phyloP scores from a whole-genome alignment of 1,140 invertebrate species.

The Bombus turneri region DNA sequence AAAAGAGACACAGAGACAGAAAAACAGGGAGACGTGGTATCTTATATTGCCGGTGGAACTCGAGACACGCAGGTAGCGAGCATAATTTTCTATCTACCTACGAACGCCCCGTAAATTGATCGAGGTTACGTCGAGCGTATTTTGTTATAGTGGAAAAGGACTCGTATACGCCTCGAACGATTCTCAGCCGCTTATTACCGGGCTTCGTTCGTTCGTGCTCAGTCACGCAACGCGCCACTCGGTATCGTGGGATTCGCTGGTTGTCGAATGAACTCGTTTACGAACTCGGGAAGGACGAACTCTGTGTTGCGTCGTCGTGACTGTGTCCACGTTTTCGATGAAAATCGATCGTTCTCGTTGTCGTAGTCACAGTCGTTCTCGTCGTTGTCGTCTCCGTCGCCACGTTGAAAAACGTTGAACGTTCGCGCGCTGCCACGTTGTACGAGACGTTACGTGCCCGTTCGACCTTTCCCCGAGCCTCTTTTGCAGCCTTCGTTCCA shows the following conservation, averaged over 20 bases:
- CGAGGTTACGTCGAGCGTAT: constrained; percentile 39
- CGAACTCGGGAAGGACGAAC: constrained; percentile 24
- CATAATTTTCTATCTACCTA: constrained; percentile 39
- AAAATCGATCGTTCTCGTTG: constrained; percentile 57
- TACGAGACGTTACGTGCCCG: constrained; percentile 61
- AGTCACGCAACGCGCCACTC: constrained; percentile 56
- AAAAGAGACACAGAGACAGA: neutral
- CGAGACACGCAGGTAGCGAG: constrained; percentile 31
- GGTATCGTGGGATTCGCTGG: constrained; percentile 59
- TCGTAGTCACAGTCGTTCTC: neutral
- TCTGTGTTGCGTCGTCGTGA: constrained; percentile 7
- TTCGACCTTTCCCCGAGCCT: constrained; percentile 61
- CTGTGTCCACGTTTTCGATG: constrained; percentile 63
- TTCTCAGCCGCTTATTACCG: constrained; percentile 63
- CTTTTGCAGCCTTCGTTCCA: constrained; percentile 62
- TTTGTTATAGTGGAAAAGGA: constrained; percentile 32
- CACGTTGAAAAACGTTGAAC: constrained; percentile 48
- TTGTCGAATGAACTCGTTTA: constrained; percentile 53
- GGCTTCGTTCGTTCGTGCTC: constrained; percentile 46
- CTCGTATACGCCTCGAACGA: constrained; percentile 49
- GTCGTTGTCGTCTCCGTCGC: neutral
- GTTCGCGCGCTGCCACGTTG: constrained; percentile 18
- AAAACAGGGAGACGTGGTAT: neutral
- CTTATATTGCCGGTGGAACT: constrained; percentile 2
- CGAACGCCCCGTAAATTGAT: constrained; percentile 50